phyloP scores from a whole-genome alignment of 2,888 invertebrate genomes.

The Hyppa rectilinea region DNA sequence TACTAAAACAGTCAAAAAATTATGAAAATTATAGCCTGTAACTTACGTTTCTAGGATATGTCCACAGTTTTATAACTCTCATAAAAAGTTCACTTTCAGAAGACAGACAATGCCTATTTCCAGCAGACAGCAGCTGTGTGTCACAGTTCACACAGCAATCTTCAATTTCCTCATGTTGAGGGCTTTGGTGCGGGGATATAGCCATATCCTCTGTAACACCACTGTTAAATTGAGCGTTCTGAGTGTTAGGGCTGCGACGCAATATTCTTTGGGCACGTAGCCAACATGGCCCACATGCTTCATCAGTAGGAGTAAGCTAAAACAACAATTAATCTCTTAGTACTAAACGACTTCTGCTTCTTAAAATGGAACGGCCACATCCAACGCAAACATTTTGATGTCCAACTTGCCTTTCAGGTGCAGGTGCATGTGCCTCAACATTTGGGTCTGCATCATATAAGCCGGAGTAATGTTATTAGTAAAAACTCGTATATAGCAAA shows the following conservation, averaged over 20 bases:
- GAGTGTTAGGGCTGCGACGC: no score
- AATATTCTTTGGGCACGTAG: no score
- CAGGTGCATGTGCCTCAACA: no score
- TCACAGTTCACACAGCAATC: constrained; percentile 20
- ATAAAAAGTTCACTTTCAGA: constrained; percentile 15
- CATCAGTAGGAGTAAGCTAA: no score
- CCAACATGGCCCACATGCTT: no score
- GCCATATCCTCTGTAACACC: neutral
- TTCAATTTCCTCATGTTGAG: constrained; percentile 16
- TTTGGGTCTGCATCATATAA: constrained; percentile 30
- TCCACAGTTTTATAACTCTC: constrained; percentile 18
- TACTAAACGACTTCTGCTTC: no score
- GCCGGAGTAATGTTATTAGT: constrained; percentile 27
- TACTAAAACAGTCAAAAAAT: neutral
- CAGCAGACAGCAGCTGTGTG: constrained; percentile 20
- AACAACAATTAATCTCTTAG: no score
- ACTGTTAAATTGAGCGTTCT: neutral
- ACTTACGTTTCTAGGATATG: constrained; percentile 16
- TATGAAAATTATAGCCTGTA: constrained; percentile 1
- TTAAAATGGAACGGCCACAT: constrained; percentile 23
- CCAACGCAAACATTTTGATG: constrained; percentile 30
- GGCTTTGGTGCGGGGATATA: neutral
- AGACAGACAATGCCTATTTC: constrained; percentile 19
- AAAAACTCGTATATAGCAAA: constrained; percentile 32
- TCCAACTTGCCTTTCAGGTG: constrained; percentile 28